Evolutionary conservation across 2,888 invertebrate species (phyloP), one percentile per base, ranked within the genome.

Genomic region (Cantharis nigra): DNA sequence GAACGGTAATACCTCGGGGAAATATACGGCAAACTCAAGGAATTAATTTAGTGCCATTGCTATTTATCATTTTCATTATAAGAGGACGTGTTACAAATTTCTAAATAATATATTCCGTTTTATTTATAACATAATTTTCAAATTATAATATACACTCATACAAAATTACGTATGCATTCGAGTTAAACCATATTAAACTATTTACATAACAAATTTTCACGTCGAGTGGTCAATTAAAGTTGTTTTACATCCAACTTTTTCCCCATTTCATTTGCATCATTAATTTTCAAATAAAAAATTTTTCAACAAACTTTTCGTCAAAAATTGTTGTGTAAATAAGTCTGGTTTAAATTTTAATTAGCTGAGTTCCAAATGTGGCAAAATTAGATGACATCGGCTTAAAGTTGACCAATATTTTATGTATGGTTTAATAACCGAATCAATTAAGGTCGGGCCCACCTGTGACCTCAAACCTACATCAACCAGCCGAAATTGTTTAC

Each of bases 11-110:
- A 67, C 65, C 65, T 67, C 26, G 26, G 65, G 65, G 65, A 67
- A 67, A 67, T 67, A 67, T 67, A 67, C 65, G 65, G 65, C 65
- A 67, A 67, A 67, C 65, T 67, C 65, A 9, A 23, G 65, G 65
- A 67, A 67, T 67, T 67, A 67, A 67, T 67, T 67, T 67, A 67
- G 65, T 67, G 65, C 65, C 65, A 67, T 67, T 67, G 23, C 65
- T 67, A 67, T 67, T 67, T 67, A 67, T 67, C 65, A 67, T 67
- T 67, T 67, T 67, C 65, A 26, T 67, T 67, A 67, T 23, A 67
- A n/a, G 65, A 26, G 23, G 64, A 67, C 65, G 65, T 67, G 65
- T 67, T 67, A 67, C 65, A 67, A 67, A 67, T 67, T 67, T 67
- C 65, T 23, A 67, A 67, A 67, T 67, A 64, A 67, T 67, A 26